phyloP scores from a whole-genome alignment of 2,113 vertebrate species.

The Bujurquina vittata region DNA sequence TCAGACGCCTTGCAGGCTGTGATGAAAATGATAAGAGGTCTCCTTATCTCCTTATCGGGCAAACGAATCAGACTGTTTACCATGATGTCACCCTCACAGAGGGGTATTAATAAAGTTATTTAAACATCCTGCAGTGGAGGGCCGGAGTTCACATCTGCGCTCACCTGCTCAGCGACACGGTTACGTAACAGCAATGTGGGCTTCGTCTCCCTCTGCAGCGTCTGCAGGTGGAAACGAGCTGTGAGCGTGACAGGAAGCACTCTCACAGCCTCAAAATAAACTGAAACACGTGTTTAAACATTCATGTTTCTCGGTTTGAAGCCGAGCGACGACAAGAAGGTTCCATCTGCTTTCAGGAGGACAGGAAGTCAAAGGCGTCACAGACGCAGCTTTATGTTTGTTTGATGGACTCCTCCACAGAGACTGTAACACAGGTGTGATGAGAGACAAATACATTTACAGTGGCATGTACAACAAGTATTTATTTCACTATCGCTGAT shows the following conservation, averaged over 20 bases:
- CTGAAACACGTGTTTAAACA: slow-evolving; percentile 1
- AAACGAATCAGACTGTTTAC: slow-evolving; percentile 36
- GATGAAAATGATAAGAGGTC: slow-evolving; percentile 11
- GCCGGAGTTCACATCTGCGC: background rate
- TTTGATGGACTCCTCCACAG: background rate
- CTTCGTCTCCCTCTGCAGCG: background rate
- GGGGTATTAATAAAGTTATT: slow-evolving; percentile 30
- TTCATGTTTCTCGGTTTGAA: slow-evolving; percentile 31
- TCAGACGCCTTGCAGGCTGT: background rate
- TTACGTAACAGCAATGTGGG: slow-evolving; percentile 19
- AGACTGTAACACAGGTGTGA: background rate
- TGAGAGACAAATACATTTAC: background rate
- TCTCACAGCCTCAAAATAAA: background rate
- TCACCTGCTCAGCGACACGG: background rate
- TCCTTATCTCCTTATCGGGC: slow-evolving; percentile 46
- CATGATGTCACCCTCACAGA: slow-evolving; percentile 12
- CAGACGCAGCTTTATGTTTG: background rate
- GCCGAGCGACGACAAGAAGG: background rate
- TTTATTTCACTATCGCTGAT: too few relatives aligned
- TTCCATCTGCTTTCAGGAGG: background rate
- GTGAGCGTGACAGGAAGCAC: slow-evolving; percentile 13
- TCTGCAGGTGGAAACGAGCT: background rate
- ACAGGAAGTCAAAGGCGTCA: background rate
- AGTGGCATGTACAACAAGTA: too few relatives aligned
- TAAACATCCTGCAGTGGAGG: background rate